A percentile compares a stretch with the other conserved stretches of the same genome.
Conservation (phyloP, 2,888 invertebrate genomes). For the Dexiosoma caninum region DNA sequence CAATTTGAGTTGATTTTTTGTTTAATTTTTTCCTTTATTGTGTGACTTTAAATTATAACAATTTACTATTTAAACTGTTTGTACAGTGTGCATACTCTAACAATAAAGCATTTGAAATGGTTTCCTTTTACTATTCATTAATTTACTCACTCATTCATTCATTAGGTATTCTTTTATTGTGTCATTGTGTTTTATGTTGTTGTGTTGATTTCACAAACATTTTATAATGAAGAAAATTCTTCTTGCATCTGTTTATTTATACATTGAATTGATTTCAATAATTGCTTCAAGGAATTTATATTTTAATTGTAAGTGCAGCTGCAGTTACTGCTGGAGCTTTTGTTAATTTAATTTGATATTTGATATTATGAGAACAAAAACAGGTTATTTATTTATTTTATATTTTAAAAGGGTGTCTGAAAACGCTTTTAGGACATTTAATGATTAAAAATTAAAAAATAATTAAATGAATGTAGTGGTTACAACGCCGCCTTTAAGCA, state of each 20-base stretch:
- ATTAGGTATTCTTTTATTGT: not conserved
- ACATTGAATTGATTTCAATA: conserved; percentile 43
- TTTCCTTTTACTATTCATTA: conserved; percentile 37
- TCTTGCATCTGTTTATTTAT: conserved; percentile 36
- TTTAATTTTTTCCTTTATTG: not conserved
- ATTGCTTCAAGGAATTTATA: conserved; percentile 34
- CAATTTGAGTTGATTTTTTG: not conserved
- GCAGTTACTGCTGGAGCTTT: not conserved
- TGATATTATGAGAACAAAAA: not conserved
- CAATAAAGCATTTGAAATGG: conserved; percentile 28
- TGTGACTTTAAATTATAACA: not conserved
- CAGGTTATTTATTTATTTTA: no score
- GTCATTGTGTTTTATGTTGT: conserved; percentile 3
- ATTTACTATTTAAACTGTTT: conserved; percentile 7
- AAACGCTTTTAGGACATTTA: no score
- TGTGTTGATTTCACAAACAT: conserved; percentile 32
- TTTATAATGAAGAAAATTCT: conserved; percentile 14
- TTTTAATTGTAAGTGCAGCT: conserved; percentile 3
- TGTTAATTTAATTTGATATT: conserved; percentile 16
- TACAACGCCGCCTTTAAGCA: no score
- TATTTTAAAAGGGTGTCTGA: no score
- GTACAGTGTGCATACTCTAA: not conserved
- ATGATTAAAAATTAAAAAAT: no score
- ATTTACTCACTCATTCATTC: conserved; percentile 12
- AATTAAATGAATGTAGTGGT: no score